Conservation (phyloP, 2,113 vertebrate species). For the Etia nguti region DNA sequence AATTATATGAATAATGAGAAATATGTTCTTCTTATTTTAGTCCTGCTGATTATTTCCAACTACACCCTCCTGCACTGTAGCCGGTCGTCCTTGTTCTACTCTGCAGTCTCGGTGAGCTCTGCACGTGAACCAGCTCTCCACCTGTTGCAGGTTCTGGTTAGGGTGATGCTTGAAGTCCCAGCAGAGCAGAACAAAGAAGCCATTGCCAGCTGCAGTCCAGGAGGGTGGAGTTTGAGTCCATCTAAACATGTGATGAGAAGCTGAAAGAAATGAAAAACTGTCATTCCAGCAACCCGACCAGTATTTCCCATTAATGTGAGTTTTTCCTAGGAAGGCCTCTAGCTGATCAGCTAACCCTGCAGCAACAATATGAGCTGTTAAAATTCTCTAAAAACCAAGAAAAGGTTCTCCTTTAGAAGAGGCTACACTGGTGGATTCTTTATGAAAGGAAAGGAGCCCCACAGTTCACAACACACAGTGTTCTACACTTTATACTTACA, state of each 20-base stretch:
- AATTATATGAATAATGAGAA: not conserved
- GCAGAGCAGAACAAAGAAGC: not conserved
- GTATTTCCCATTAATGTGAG: not conserved
- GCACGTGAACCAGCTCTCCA: not conserved
- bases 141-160: not conserved
- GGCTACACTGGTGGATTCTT: not conserved
- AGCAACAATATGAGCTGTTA: not conserved
- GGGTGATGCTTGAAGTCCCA: not conserved
- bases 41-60: not conserved
- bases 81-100: not conserved
- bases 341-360: not conserved
- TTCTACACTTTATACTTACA: not conserved
- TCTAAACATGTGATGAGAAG: not conserved
- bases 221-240: not conserved
- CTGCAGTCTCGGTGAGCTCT: not conserved
- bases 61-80: not conserved
- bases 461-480: not conserved
- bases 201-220: not conserved
- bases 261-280: not conserved
- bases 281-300: not conserved
- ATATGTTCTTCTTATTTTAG: not conserved
- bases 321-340: not conserved
- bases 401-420: not conserved
- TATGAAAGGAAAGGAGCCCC: not conserved
- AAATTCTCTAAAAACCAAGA: not conserved